Percentiles rank a stretch among this genome's conserved stretches.
These are phyloP conservation scores for Leptonema lineaticorne DNA, from an alignment of 1,140 invertebrate species.

Conservation along the genomic window DNA sequence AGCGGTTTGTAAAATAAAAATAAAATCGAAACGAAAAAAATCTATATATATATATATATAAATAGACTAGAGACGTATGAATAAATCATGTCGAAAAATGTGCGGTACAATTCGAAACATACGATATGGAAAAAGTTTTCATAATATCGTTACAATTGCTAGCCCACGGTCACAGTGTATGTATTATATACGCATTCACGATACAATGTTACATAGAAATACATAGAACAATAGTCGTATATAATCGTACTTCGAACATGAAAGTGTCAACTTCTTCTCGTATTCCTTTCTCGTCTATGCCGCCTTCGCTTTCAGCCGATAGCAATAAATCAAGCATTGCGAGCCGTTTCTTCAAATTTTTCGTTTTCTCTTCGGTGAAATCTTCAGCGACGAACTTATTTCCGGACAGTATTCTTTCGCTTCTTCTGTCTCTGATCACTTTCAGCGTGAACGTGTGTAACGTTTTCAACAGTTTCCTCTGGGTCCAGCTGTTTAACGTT, in stretches of 20 bases:
- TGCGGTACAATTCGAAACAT: no score
- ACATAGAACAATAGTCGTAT: no score
- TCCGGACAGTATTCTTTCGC: not conserved
- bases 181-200: not conserved
- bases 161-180: no score
- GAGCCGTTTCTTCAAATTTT: slow-evolving; percentile 41
- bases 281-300: slow-evolving; percentile 66
- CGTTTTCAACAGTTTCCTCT: slow-evolving; percentile 43
- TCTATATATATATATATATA: no score
- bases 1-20: no score
- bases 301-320: slow-evolving; percentile 56
- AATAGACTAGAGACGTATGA: no score
- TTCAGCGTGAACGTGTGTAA: slow-evolving; percentile 45
- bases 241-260: slow-evolving; percentile 67
- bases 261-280: slow-evolving; percentile 83
- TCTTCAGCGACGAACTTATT: slow-evolving; percentile 21
- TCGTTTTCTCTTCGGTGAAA: slow-evolving; percentile 38
- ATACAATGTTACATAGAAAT: not conserved
- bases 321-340: slow-evolving; percentile 58
- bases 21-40: no score
- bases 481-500: slow-evolving; percentile 29
- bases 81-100: no score
- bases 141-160: no score
- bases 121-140: no score
- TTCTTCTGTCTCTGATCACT: slow-evolving; percentile 45